Conservation (phyloP, 2,888 invertebrate species). For the Dryobotodes eremita region DNA sequence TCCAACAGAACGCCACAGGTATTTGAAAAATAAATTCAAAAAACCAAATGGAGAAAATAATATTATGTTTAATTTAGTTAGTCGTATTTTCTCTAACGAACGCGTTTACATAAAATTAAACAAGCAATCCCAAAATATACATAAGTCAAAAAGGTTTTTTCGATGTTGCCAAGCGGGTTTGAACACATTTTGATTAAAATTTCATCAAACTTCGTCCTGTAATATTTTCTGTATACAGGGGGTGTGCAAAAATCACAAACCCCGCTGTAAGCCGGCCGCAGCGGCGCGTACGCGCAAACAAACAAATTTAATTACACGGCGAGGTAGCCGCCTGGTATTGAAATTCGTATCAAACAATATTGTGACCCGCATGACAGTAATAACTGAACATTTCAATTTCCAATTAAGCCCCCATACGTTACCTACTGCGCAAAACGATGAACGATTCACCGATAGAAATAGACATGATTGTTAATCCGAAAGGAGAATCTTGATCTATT, state of each 20-base stretch:
- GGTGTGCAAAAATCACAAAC: conserved; percentile 77
- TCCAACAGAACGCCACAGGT: conserved; percentile 29
- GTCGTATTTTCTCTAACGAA: conserved; percentile 66
- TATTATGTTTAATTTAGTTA: conserved; percentile 59
- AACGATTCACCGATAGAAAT: conserved; percentile 19
- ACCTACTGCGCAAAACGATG: conserved; percentile 3
- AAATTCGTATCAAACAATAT: conserved; percentile 70
- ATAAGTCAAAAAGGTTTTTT: conserved; percentile 69
- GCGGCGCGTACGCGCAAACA: conserved; percentile 73
- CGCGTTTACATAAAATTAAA: conserved; percentile 65
- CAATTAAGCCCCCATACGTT: conserved; percentile 50
- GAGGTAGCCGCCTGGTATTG: conserved; percentile 69
- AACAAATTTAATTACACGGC: conserved; percentile 80
- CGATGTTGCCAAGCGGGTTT: conserved; percentile 63
- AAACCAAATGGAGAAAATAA: conserved; percentile 42
- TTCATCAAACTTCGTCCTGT: conserved; percentile 77
- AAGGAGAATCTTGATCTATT: conserved; percentile 55
- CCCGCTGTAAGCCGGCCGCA: conserved; percentile 70
- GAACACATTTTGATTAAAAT: conserved; percentile 80
- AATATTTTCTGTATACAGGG: conserved; percentile 76
- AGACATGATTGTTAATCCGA: conserved; percentile 22
- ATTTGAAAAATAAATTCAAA: conserved; percentile 28
- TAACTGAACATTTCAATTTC: conserved; percentile 63
- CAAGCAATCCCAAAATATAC: conserved; percentile 63
- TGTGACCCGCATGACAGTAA: conserved; percentile 61